Base-by-base conservation (phyloP, 2,113 vertebrate genomes). In the Agapornis roseicollis region DNA sequence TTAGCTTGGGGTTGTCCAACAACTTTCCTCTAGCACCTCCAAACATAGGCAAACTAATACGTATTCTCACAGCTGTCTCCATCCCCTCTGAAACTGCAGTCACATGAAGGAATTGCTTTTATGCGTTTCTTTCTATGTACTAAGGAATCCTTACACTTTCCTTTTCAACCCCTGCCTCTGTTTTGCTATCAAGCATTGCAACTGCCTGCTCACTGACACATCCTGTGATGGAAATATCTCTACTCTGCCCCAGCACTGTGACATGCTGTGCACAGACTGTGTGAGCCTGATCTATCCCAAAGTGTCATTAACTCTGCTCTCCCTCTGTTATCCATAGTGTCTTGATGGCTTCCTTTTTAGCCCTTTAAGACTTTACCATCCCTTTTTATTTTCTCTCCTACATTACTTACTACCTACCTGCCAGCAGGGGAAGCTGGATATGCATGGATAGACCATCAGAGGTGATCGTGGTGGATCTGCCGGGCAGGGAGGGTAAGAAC, bases 1-100 rank as follows among this genome's bases (percentile, higher is more conserved):
- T 60, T 37, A 50, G 41, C 23, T n/a, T 41, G n/a, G 22, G 39
- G 6, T 28, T 46, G 39, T 41, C 69, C 35, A n/a, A 4, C 20
- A n/a, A 11, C 61, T 73, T 55, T 24, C 61, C 23, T 82, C 42
- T n/a, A 42, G 12, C 17, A 35, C 13, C 68, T 70, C 27, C 71
- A 44, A 19, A 2, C 23, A 25, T 4, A 55, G 73, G 20, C 37
- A 33, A 58, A 4, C 0, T 25, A 50, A 19, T 44, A 25, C 0
- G 1, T 7, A 6, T 14, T 49, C 58, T 64, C 0, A 0, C 14
- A 29, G 29, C 18, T 27, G 42, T 10, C 47, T 77, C 58, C 24
- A 16, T 28, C 24, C 47, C 29, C 25, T 14, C 58, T 9, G 25
- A 42, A 55, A 29, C 13, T 35, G 5, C 46, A 55, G 14, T 27